Evolutionary conservation across 2,113 vertebrate species (phyloP).

Genomic region (Poeciliopsis occidentalis): DNA sequence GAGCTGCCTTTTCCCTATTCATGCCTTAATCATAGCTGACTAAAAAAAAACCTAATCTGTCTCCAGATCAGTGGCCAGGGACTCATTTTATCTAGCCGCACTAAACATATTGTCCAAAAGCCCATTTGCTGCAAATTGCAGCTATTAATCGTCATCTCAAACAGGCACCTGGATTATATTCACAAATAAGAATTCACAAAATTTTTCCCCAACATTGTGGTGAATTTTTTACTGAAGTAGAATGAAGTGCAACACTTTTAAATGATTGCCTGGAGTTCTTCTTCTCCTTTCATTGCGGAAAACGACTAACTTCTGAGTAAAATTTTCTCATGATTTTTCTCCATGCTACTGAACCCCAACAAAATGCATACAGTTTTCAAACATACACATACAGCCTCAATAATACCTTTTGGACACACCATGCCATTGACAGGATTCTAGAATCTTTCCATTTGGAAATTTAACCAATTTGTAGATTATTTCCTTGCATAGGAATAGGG

Average conservation of each 20-base stretch:
- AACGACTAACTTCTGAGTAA: conserved; percentile 45
- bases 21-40: conserved; percentile 74
- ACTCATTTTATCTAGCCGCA: conserved; percentile 70
- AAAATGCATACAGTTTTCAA: no score
- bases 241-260: conserved; percentile 16
- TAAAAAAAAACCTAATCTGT: conserved; percentile 71
- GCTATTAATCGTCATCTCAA: conserved; percentile 75
- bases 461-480: no score
- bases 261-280: conserved; percentile 26
- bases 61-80: conserved; percentile 77
- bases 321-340: no score
- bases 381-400: no score
- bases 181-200: conserved; percentile 32
- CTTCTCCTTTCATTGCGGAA: conserved; percentile 23
- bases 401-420: no score
- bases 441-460: no score
- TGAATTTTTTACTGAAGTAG: conserved; percentile 20
- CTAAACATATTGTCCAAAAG: conserved; percentile 74
- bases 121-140: conserved; percentile 75
- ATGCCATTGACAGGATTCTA: no score
- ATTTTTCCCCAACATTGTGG: conserved; percentile 31
- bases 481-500: no score
- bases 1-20: conserved; percentile 65
- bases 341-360: no score
- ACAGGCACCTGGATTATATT: conserved; percentile 58